Percentiles rank a stretch among this genome's conserved stretches.
These are phyloP conservation scores for Diorhabda elongata DNA, from an alignment of 1,140 invertebrate species.

Conservation along the genomic window DNA sequence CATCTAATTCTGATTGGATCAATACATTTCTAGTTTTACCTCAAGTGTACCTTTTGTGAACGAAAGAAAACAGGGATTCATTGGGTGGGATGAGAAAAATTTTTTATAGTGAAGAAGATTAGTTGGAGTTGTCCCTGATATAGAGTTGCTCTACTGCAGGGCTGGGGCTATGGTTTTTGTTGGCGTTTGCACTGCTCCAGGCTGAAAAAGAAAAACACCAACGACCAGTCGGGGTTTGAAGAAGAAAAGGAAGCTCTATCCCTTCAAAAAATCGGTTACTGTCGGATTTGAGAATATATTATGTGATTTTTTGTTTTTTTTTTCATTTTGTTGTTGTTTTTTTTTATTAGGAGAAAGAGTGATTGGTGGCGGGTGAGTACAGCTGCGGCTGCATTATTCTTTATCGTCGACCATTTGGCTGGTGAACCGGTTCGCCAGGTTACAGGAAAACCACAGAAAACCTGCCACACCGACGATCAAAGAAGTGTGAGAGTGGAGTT, in stretches of 20 bases:
- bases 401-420: too few relatives aligned
- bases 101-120: background rate
- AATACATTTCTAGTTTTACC: too few relatives aligned
- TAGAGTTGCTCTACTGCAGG: background rate
- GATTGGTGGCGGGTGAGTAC: background rate
- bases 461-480: background rate
- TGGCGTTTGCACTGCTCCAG: too few relatives aligned
- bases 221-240: background rate
- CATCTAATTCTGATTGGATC: too few relatives aligned
- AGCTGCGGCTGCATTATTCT: too few relatives aligned
- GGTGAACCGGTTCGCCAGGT: too few relatives aligned
- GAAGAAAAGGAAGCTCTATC: too few relatives aligned
- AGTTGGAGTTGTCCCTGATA: background rate
- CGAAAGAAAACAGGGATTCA: background rate
- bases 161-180: background rate
- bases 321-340: background rate
- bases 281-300: background rate
- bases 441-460: too few relatives aligned
- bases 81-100: background rate
- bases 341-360: background rate
- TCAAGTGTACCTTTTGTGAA: background rate
- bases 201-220: background rate
- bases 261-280: too few relatives aligned
- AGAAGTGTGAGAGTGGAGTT: background rate
- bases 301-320: background rate